Evolutionary conservation across 2,113 vertebrate species (phyloP).

Genomic region (Ophthalmolycus amberensis): DNA sequence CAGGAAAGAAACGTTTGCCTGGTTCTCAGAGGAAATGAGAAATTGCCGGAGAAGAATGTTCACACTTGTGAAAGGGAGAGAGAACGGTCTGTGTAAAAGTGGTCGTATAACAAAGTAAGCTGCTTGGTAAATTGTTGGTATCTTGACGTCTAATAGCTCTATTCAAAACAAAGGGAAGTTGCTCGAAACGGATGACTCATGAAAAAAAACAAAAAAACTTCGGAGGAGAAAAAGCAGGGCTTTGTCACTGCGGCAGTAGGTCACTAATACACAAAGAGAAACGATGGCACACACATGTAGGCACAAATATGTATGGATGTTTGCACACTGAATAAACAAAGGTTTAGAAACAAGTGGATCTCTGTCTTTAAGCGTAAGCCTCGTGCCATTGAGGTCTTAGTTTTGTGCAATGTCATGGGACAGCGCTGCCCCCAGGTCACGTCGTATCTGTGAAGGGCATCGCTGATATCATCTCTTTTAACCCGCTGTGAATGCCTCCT

Average conservation of each 20-base stretch:
- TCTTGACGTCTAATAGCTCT: slow-evolving; percentile 20
- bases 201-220: slow-evolving; percentile 3
- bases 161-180: slow-evolving; percentile 40
- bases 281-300: slow-evolving; percentile 31
- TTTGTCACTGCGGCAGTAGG: slow-evolving; percentile 47
- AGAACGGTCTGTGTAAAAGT: background rate
- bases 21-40: slow-evolving; percentile 69
- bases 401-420: slow-evolving; percentile 72
- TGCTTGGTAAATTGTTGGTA: background rate
- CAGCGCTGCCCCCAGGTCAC: slow-evolving; percentile 65
- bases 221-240: slow-evolving; percentile 38
- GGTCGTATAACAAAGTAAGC: background rate
- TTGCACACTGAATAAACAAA: slow-evolving; percentile 58
- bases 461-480: slow-evolving; percentile 71
- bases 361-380: slow-evolving; percentile 72
- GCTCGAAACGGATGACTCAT: slow-evolving; percentile 55
- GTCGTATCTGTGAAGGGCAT: slow-evolving; percentile 67
- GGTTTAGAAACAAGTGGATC: slow-evolving; percentile 62
- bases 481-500: slow-evolving; percentile 59
- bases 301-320: slow-evolving; percentile 44
- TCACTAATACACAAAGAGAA: slow-evolving; percentile 63
- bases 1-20: slow-evolving; percentile 60
- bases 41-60: slow-evolving; percentile 44
- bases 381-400: slow-evolving; percentile 67
- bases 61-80: slow-evolving; percentile 22